Evolutionary conservation across 2,797 vertebrate genomes (phyloP), one percentile per base, ranked within the genome.

Genomic region (Enteromius anoplus): DNA sequence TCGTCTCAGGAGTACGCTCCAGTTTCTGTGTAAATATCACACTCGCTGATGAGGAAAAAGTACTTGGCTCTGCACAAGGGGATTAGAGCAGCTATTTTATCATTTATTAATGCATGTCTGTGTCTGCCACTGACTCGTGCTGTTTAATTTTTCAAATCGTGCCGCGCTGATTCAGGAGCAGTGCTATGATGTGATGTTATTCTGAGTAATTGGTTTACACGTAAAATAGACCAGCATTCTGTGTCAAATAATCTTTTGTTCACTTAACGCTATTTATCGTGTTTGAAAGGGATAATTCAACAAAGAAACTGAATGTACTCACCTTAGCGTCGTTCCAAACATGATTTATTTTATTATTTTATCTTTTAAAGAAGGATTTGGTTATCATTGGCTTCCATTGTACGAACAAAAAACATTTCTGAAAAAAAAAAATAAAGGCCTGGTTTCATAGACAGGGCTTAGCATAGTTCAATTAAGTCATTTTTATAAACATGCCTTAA

Each of bases 81-180:
- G 89, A 89, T 91, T 89, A 89, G 81, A 87, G 90, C 86, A 92
- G 92, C 91, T 89, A 93, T 94, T 94, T 94, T 93, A 91, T 93
- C 89, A 90, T 93, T 85, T 90, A 90, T 91, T 92, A 91, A 91
- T 90, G 86, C 86, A 78, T 90, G 85, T 80, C 58, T 85, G 47
- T 89, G 64, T 86, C 73, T 87, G 83, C 76, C 73, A 55, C 32
- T 64, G 76, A 72, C 80, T 80, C 11, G 47, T 64, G 53, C 75
- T 84, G 85, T 77, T 86, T 83, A 86, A 60, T 51, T 78, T 42
- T 85, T 66, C 82, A 79, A 23, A 75, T 71, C 64, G 60, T 68
- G 75, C 80, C 15, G 23, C n/a, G 23, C 60, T 70, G 65, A 37
- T 86, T 86, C 64, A 62, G 29, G 45, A 64, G 37, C 66, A 34